Conservation (phyloP, 2,888 invertebrate genomes). For the Drosophila subquinaria region DNA sequence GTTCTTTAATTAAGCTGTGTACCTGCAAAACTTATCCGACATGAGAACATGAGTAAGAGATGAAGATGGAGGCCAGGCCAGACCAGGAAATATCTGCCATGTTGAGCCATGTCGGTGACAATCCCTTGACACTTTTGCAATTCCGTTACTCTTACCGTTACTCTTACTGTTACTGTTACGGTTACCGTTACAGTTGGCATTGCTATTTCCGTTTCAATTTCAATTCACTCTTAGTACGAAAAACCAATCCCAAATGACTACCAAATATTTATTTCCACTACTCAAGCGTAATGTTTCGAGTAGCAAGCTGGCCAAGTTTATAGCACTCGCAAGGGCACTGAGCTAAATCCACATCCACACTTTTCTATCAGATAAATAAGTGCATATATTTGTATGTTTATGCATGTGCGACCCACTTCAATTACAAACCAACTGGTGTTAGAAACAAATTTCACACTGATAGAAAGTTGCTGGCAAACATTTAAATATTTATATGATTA, state of each 20-base stretch:
- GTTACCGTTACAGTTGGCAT: slow-evolving; percentile 11
- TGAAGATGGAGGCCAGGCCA: slow-evolving; percentile 17
- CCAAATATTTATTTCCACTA: slow-evolving; percentile 78
- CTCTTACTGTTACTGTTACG: slow-evolving; percentile 27
- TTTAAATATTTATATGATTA: slow-evolving; percentile 23
- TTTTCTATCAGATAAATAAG: slow-evolving; percentile 34
- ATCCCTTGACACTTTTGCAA: slow-evolving; percentile 68
- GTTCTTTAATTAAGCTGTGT: slow-evolving; percentile 78
- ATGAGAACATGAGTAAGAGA: background rate
- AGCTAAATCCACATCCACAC: slow-evolving; percentile 30
- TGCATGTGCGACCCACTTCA: slow-evolving; percentile 53
- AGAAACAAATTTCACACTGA: slow-evolving; percentile 15
- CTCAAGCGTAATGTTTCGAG: slow-evolving; percentile 73
- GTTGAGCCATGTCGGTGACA: slow-evolving; percentile 63
- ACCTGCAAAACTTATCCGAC: slow-evolving; percentile 41
- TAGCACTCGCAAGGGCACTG: slow-evolving; percentile 62
- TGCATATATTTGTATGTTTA: slow-evolving; percentile 22
- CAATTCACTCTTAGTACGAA: slow-evolving; percentile 65
- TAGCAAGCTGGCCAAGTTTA: slow-evolving; percentile 61
- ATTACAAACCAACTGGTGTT: slow-evolving; percentile 60
- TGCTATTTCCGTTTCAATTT: slow-evolving; percentile 69
- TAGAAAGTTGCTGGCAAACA: slow-evolving; percentile 7
- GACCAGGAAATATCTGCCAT: slow-evolving; percentile 36
- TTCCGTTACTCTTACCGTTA: slow-evolving; percentile 41
- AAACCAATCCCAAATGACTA: slow-evolving; percentile 76